A percentile compares a stretch with the other conserved stretches of the same genome.
These are phyloP conservation scores for Anticlea derivata DNA, from an alignment of 2,888 invertebrate species.

Conservation along the genomic window DNA sequence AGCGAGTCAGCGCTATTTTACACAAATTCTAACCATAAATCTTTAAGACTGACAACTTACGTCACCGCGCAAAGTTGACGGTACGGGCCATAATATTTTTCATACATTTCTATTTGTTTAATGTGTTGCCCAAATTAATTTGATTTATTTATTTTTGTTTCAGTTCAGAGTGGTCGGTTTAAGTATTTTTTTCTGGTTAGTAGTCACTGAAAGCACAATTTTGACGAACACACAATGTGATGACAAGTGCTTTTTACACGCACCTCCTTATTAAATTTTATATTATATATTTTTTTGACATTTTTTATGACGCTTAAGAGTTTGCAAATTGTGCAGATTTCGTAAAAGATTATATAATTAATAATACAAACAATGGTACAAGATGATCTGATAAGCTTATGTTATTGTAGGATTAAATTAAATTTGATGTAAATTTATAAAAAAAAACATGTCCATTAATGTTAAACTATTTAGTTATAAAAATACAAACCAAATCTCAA, in stretches of 20 bases:
- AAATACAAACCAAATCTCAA: no score
- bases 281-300: constrained; percentile 12
- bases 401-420: no score
- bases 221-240: constrained; percentile 21
- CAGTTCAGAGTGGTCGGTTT: constrained; percentile 76
- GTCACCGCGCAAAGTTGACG: no score
- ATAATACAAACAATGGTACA: constrained; percentile 7
- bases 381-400: constrained; percentile 2
- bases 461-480: no score
- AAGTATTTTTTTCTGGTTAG: constrained; percentile 46
- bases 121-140: constrained; percentile 35
- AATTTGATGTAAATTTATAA: no score
- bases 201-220: constrained; percentile 42
- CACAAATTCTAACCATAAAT: no score
- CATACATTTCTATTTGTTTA: constrained; percentile 4
- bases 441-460: no score
- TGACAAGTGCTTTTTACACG: constrained; percentile 3
- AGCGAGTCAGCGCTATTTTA: no score
- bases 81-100: no score
- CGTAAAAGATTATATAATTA: not conserved
- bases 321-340: not conserved
- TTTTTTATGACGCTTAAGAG: constrained; percentile 15
- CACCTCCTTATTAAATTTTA: not conserved
- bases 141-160: constrained; percentile 63
- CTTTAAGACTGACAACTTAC: no score